These are phyloP conservation scores for Cairina moschata DNA, from an alignment of 2,113 vertebrate genomes.

Conservation along the genomic window DNA sequence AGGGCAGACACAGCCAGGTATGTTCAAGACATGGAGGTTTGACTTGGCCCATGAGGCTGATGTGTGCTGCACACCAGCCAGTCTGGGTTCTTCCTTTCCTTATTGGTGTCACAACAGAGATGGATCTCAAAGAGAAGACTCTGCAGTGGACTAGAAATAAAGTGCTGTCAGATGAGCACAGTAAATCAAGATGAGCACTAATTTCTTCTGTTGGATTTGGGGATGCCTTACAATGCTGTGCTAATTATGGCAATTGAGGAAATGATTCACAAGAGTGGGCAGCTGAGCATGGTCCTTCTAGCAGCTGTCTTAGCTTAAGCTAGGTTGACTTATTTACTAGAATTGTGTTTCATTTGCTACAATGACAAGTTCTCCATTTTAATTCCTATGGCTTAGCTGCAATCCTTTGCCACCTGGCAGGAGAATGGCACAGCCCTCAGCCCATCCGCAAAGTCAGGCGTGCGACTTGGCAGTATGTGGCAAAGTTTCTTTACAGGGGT, in stretches of 20 bases:
- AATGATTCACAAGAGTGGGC: conserved; percentile 29
- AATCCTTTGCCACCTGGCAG: background rate
- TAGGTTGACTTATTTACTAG: conserved; percentile 33
- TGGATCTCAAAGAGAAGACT: background rate
- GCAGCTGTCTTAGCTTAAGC: background rate
- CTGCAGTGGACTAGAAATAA: background rate
- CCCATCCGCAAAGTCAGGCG: background rate
- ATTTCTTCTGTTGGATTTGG: background rate
- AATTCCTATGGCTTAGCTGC: background rate
- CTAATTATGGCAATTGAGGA: conserved; percentile 21
- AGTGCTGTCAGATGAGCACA: background rate
- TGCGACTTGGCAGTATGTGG: background rate
- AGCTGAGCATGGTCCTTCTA: conserved; percentile 14
- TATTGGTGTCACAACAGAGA: background rate
- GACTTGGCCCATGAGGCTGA: background rate
- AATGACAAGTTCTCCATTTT: background rate
- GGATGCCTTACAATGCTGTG: background rate
- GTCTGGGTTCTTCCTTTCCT: background rate
- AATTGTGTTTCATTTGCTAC: background rate
- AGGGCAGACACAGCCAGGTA: background rate
- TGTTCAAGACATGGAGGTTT: background rate
- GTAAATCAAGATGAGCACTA: background rate
- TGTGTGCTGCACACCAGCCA: background rate
- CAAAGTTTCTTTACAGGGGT: background rate
- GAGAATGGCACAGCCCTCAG: background rate